Evolutionary conservation across 1,140 invertebrate species (phyloP).

Genomic region (Ooceraea biroi): DNA sequence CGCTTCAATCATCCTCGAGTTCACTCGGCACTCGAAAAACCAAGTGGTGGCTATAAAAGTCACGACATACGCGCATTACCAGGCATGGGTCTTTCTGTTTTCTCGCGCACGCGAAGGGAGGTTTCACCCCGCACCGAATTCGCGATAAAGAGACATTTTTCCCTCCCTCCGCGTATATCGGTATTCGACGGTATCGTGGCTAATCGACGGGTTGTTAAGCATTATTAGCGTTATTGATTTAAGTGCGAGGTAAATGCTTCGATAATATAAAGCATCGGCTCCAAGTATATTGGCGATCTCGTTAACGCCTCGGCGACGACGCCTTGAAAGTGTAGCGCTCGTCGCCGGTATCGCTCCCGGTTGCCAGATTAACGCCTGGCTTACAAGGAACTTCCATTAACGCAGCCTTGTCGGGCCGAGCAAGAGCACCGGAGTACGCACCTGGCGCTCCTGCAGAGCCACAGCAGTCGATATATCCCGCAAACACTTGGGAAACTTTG

Average conservation of each 20-base stretch:
- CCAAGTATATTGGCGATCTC: neutral
- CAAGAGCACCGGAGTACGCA: conserved; percentile 76
- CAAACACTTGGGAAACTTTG: conserved; percentile 39
- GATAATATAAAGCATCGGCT: conserved; percentile 25
- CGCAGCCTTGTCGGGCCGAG: conserved; percentile 74
- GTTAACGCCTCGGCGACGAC: neutral
- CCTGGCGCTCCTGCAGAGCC: conserved; percentile 67
- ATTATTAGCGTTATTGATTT: conserved; percentile 54
- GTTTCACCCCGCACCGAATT: neutral
- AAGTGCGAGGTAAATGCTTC: conserved; percentile 30
- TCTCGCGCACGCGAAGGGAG: neutral
- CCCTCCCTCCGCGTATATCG: neutral
- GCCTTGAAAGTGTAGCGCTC: conserved; percentile 66
- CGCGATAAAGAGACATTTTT: conserved; percentile 6
- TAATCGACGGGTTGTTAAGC: conserved; percentile 33
- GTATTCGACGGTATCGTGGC: neutral
- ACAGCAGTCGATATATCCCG: conserved; percentile 30
- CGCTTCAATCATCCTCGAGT: neutral
- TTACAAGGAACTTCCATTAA: conserved; percentile 84
- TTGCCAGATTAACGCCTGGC: conserved; percentile 73
- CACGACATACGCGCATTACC: conserved; percentile 44
- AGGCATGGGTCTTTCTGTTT: neutral
- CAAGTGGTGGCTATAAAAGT: conserved; percentile 2
- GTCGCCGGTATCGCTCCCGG: conserved; percentile 47
- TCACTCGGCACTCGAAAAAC: neutral